Evolutionary conservation across 2,888 invertebrate species (phyloP).

Genomic region (Tiliacea aurago): DNA sequence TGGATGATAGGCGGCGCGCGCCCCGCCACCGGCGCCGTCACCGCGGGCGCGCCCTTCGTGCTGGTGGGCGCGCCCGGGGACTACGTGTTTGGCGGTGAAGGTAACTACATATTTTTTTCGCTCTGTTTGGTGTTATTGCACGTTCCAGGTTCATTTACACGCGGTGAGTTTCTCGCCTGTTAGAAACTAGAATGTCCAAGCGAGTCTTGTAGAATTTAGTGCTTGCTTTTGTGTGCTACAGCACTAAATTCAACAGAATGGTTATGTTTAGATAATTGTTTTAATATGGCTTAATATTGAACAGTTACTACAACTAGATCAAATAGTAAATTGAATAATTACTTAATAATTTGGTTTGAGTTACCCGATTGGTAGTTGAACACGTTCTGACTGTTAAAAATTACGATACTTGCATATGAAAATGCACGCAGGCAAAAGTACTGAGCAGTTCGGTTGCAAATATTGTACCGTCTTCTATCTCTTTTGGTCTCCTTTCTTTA

Average conservation of each 20-base stretch:
- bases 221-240: too few species aligned
- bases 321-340: background rate
- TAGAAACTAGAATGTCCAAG: too few species aligned
- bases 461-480: background rate
- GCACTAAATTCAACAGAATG: too few species aligned
- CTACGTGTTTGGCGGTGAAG: constrained; percentile 88
- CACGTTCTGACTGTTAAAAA: background rate
- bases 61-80: constrained; percentile 87
- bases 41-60: constrained; percentile 85
- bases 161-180: background rate
- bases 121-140: background rate
- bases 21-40: constrained; percentile 76
- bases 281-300: background rate
- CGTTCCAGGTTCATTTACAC: background rate
- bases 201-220: too few species aligned
- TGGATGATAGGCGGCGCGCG: constrained; percentile 86
- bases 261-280: too few species aligned
- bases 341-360: background rate
- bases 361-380: background rate
- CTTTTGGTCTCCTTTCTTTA: background rate
- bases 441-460: background rate
- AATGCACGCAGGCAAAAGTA: background rate
- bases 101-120: constrained; percentile 46
- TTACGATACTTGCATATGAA: background rate
- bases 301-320: background rate